phyloP scores from a whole-genome alignment of 2,113 vertebrate species.

The Charina bottae region DNA sequence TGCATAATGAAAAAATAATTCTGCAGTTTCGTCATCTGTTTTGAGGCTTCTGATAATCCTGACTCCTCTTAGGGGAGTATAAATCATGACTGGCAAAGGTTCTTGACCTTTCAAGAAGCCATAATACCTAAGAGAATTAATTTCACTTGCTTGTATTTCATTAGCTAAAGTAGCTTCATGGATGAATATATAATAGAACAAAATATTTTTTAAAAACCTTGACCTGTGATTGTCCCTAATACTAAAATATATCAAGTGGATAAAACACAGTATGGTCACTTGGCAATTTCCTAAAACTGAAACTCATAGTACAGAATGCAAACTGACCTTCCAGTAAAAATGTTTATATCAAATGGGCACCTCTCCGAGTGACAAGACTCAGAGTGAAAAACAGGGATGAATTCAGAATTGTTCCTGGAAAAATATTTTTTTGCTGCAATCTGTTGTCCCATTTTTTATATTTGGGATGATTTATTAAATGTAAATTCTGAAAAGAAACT shows the following conservation, averaged over 20 bases:
- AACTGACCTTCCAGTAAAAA: not conserved
- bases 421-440: conserved; percentile 9
- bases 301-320: not conserved
- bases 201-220: conserved; percentile 4
- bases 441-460: conserved; percentile 15
- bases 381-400: not conserved
- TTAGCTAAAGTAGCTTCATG: conserved; percentile 47
- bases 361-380: conserved; percentile 6
- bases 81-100: conserved; percentile 23
- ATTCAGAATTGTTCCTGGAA: conserved; percentile 31
- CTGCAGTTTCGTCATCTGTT: conserved; percentile 16
- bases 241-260: not conserved
- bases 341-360: conserved; percentile 30
- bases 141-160: not conserved
- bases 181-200: conserved; percentile 29
- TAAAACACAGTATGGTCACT: not conserved
- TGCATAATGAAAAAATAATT: not conserved
- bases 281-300: not conserved
- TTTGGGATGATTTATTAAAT: not conserved
- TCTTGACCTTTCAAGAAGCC: conserved; percentile 56
- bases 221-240: not conserved
- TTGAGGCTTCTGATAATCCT: conserved; percentile 5
- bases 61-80: conserved; percentile 44
- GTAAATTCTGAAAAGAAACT: conserved; percentile 36
- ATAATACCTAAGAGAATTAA: conserved; percentile 6